Evolutionary conservation across 1,140 invertebrate genomes (phyloP).

Genomic region (Anastrepha ludens): DNA sequence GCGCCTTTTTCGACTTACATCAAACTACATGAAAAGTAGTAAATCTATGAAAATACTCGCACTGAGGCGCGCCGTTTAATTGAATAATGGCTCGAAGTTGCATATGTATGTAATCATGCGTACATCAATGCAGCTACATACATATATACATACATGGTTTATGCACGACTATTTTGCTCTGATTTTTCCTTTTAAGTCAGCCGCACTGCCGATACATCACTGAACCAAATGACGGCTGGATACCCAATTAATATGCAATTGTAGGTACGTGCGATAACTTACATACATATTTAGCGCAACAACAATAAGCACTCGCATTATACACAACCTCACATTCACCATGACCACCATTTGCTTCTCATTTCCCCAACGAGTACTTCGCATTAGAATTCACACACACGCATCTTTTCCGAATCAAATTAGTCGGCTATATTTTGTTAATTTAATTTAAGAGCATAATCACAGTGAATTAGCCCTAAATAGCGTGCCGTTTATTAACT

Average conservation of each 20-base stretch:
- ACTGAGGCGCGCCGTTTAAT: neutral
- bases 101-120: neutral
- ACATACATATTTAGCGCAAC: neutral
- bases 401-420: neutral
- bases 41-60: neutral
- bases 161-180: neutral
- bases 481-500: neutral
- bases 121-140: neutral
- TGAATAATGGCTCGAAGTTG: neutral
- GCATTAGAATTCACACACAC: neutral
- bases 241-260: neutral
- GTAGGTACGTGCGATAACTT: neutral
- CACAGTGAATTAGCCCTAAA: slow-evolving; percentile 45
- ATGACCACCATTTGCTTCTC: neutral
- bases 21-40: neutral
- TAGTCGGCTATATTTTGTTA: neutral
- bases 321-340: neutral
- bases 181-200: neutral
- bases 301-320: neutral
- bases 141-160: too few relatives aligned
- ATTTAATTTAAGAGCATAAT: slow-evolving; percentile 28
- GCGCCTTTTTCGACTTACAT: neutral
- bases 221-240: neutral
- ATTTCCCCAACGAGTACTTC: neutral
- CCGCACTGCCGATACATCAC: neutral